These are phyloP conservation scores for Tautogolabrus adspersus DNA, from an alignment of 2,113 vertebrate species.

Conservation along the genomic window DNA sequence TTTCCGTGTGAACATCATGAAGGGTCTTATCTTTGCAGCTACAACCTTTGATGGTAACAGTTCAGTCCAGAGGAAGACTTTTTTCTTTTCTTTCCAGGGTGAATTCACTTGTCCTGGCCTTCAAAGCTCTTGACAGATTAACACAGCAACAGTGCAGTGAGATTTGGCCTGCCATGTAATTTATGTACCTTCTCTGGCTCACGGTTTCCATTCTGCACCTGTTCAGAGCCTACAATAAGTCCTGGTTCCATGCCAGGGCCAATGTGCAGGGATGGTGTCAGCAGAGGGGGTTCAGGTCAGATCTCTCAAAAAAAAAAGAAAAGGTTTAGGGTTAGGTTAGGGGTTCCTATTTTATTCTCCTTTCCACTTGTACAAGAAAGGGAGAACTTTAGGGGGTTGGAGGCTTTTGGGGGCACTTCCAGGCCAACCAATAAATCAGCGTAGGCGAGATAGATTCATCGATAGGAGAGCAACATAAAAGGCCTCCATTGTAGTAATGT, in stretches of 20 bases:
- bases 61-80: conserved; percentile 12
- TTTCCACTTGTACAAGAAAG: conserved; percentile 48
- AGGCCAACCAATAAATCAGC: conserved; percentile 75
- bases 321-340: neutral
- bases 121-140: conserved; percentile 82
- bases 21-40: conserved; percentile 7
- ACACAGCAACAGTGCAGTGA: conserved; percentile 66
- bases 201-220: conserved; percentile 76
- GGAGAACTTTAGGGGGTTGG: conserved; percentile 23
- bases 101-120: conserved; percentile 70
- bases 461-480: conserved; percentile 73
- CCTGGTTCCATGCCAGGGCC: conserved; percentile 56
- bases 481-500: conserved; percentile 64
- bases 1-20: neutral
- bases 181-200: conserved; percentile 76
- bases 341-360: conserved; percentile 62
- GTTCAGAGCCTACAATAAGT: conserved; percentile 71
- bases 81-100: conserved; percentile 42
- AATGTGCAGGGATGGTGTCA: conserved; percentile 54
- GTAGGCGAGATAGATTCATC: conserved; percentile 77
- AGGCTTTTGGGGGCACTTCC: conserved; percentile 56
- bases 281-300: conserved; percentile 58
- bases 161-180: conserved; percentile 74
- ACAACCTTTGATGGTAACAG: conserved; percentile 35
- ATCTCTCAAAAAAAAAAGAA: conserved; percentile 24